A percentile compares a stretch with the other conserved stretches of the same genome.
These are phyloP conservation scores for Temnothorax longispinosus DNA, from an alignment of 1,140 invertebrate genomes.

Conservation along the genomic window DNA sequence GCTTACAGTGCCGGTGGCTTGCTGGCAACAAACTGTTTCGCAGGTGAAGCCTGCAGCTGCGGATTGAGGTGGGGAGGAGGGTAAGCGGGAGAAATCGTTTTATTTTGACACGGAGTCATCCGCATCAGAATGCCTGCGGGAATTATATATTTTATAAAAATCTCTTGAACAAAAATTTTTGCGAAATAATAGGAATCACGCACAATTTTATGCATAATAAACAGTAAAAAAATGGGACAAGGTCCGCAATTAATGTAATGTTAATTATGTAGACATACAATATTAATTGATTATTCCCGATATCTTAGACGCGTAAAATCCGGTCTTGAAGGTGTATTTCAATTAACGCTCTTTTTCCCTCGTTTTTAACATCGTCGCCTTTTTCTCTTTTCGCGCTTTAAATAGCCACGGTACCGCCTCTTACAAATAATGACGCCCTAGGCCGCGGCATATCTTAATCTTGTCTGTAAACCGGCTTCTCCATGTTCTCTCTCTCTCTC, in stretches of 20 bases:
- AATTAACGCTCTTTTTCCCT: background rate
- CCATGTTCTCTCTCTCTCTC: background rate
- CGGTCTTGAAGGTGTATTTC: conserved; percentile 3
- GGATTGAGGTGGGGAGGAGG: conserved; percentile 44
- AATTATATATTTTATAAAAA: background rate
- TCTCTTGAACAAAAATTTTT: background rate
- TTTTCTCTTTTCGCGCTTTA: conserved; percentile 21
- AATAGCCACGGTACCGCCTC: conserved; percentile 13
- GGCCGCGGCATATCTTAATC: conserved; percentile 65
- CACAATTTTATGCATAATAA: background rate
- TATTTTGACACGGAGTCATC: conserved; percentile 68
- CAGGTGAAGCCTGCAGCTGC: conserved; percentile 75
- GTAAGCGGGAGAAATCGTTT: conserved; percentile 68
- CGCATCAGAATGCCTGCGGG: background rate
- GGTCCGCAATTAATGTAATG: background rate
- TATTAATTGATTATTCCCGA: background rate
- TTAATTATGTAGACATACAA: background rate
- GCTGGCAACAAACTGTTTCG: conserved; percentile 72
- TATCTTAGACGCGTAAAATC: background rate
- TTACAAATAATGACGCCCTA: conserved; percentile 63
- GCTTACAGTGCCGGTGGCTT: conserved; percentile 61
- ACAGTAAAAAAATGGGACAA: background rate
- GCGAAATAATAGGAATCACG: background rate
- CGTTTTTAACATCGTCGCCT: conserved; percentile 15
- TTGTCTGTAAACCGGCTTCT: conserved; percentile 69